Percentiles rank a stretch among this genome's conserved stretches.
These are phyloP conservation scores for Ptychodera flava DNA, from an alignment of 35 echinoderm and acorn worm species.

Conservation along the genomic window DNA sequence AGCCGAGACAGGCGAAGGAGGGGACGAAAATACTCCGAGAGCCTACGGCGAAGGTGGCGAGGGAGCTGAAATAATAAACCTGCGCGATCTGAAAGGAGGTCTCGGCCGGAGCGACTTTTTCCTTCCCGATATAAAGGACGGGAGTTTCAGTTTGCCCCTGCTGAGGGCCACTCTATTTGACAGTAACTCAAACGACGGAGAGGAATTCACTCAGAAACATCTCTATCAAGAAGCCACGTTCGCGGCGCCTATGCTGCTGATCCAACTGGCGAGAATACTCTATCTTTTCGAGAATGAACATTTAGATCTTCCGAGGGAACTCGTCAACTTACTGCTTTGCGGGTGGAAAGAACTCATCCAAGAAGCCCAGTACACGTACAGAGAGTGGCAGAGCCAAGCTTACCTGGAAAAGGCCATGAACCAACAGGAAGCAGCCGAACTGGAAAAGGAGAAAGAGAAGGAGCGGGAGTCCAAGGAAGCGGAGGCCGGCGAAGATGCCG, in stretches of 20 bases:
- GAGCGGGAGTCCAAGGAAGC: conserved; percentile 13
- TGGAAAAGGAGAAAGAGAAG: conserved; percentile 55
- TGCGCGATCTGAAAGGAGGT: conserved; percentile 24
- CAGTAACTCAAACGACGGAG: conserved; percentile 34
- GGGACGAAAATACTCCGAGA: conserved; percentile 7
- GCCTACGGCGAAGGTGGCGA: conserved; percentile 33
- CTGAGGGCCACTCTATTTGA: conserved; percentile 55
- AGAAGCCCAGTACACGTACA: conserved; percentile 58
- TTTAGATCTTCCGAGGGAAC: conserved; percentile 77
- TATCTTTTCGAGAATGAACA: conserved; percentile 83
- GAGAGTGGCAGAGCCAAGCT: conserved; percentile 87
- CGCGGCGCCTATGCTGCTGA: conserved; percentile 67
- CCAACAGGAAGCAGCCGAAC: conserved; percentile 34
- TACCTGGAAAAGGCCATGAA: conserved; percentile 35
- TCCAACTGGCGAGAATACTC: conserved; percentile 63
- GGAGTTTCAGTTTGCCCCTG: conserved; percentile 34
- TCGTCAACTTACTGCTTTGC: conserved; percentile 58
- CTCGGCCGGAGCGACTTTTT: conserved; percentile 28
- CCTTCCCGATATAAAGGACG: conserved; percentile 41
- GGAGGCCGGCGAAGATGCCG: conserved; percentile 15
- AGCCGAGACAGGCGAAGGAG: background rate
- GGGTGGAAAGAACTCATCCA: conserved; percentile 45
- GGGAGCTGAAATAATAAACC: conserved; percentile 2
- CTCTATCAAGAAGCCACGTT: conserved; percentile 61
- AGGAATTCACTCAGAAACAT: conserved; percentile 84